phyloP scores from a whole-genome alignment of 2,888 invertebrate genomes.

The Colostygia pectinataria region DNA sequence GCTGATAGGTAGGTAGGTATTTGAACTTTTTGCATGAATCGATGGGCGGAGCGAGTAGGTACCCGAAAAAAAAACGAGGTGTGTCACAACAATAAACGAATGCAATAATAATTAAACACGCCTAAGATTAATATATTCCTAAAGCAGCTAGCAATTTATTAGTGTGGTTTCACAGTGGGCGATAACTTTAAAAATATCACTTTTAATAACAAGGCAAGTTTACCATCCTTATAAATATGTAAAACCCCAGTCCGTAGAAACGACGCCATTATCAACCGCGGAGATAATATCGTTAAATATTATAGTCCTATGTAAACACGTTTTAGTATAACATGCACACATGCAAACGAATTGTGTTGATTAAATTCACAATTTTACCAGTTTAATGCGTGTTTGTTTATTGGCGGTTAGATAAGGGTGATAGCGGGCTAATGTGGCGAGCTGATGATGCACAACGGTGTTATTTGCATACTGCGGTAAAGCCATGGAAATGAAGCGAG shows the following conservation, averaged over 20 bases:
- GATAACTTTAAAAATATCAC: slow-evolving; percentile 20
- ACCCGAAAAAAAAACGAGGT: slow-evolving; percentile 25
- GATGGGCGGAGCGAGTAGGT: slow-evolving; percentile 33
- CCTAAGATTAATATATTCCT: slow-evolving; percentile 4
- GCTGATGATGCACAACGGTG: slow-evolving; percentile 50
- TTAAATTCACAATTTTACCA: slow-evolving; percentile 74
- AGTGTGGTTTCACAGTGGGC: background rate
- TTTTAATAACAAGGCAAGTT: slow-evolving; percentile 43
- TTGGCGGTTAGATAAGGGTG: slow-evolving; percentile 60
- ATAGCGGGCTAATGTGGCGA: slow-evolving; percentile 65
- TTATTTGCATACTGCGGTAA: slow-evolving; percentile 54
- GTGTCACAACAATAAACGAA: slow-evolving; percentile 24
- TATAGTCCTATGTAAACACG: slow-evolving; percentile 64
- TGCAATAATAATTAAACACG: slow-evolving; percentile 25
- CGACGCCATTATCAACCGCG: slow-evolving; percentile 46
- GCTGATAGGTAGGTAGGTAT: background rate
- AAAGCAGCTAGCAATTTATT: slow-evolving; percentile 11
- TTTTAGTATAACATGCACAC: slow-evolving; percentile 36
- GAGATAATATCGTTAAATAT: slow-evolving; percentile 59
- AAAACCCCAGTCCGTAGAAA: slow-evolving; percentile 41
- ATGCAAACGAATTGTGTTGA: slow-evolving; percentile 62
- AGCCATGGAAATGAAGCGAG: slow-evolving; percentile 16
- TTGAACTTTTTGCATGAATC: slow-evolving; percentile 26
- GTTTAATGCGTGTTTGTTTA: slow-evolving; percentile 72
- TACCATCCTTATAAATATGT: slow-evolving; percentile 40